These are phyloP conservation scores for Crotalus helleri DNA, from an alignment of 2,113 vertebrate genomes.

Conservation along the genomic window DNA sequence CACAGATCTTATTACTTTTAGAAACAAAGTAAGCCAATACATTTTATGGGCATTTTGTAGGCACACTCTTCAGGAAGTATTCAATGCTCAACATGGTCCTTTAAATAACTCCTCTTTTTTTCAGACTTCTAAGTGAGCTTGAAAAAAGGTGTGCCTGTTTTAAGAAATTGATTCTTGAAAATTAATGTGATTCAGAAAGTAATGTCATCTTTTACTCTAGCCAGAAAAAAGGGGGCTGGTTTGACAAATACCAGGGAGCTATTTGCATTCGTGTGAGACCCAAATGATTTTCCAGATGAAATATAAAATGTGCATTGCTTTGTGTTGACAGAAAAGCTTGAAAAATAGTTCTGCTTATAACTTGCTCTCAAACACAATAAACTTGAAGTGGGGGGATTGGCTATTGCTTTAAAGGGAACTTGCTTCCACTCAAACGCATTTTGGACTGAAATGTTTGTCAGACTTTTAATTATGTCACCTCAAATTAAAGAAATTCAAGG, in stretches of 20 bases:
- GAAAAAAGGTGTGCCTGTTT: not conserved
- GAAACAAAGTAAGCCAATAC: not conserved
- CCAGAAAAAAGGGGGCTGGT: not conserved
- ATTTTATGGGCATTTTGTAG: not conserved
- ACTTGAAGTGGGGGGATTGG: not conserved
- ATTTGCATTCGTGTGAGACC: not conserved
- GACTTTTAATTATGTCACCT: conserved; percentile 16
- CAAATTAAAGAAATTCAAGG: conserved; percentile 3
- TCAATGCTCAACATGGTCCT: not conserved
- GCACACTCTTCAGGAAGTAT: not conserved
- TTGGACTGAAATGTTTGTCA: conserved; percentile 19
- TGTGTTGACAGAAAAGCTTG: not conserved
- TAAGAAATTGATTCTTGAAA: not conserved
- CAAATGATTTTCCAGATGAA: not conserved
- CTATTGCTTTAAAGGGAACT: conserved; percentile 6
- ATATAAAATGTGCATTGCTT: not conserved
- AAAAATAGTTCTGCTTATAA: not conserved
- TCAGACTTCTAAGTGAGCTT: not conserved
- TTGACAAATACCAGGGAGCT: not conserved
- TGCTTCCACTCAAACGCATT: not conserved
- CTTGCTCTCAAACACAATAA: not conserved
- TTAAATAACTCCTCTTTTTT: not conserved
- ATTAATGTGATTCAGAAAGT: not conserved
- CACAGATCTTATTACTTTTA: not conserved
- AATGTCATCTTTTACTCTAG: not conserved